Base-by-base conservation (phyloP, 2,888 invertebrate genomes). In the Imbricaverruca yamaguchii region DNA sequence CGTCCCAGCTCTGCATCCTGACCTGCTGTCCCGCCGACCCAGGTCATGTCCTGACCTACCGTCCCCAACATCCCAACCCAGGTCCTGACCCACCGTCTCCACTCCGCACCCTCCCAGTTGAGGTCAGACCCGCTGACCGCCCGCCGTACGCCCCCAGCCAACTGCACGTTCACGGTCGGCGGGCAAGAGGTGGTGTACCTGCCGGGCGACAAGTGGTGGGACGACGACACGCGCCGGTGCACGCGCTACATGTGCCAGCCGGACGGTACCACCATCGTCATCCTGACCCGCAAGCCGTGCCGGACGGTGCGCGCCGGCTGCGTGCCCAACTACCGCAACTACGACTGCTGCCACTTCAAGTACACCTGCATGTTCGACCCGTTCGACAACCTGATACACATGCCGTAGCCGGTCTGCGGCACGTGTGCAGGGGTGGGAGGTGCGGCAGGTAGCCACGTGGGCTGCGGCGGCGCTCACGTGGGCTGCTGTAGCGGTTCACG, bases 331-430 rank as follows among this genome's bases (percentile, higher is more conserved):
- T 74, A 55, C 55, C 74, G 74, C 74, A 55, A 21, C 55, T 1
- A 21, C 74, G 53, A 74, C 53, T 74, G 74, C 74, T 74, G 74
- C 55, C 74, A 74, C 74, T 74, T 10, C 74, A 74, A 74, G 21
- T 74, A 74, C 74, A 74, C 74, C 15, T 74, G 74, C 74, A 74
- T 74, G 74, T 74, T 55, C 21, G 74, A 74, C 74, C 74, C 74
- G 74, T 21, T 55, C 21, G 18, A 74, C 53, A 74, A 74, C 21
- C 74, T 74, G 21, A 74, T 74, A 6, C 74, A 55, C 7, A 74
- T 74, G 74, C 21, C 74, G 74, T 53, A 74, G 69, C 7, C 67
- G 61, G 39, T 39, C 39, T 39, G 39, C 4, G 39, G 39, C 39
- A 39, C 4, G 39, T 39, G 39, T 39, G 39, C 39, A 39, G 39